A percentile compares a stretch with the other conserved stretches of the same genome.
Conservation (phyloP, 2,113 vertebrate genomes). For the Patagioenas fasciata region DNA sequence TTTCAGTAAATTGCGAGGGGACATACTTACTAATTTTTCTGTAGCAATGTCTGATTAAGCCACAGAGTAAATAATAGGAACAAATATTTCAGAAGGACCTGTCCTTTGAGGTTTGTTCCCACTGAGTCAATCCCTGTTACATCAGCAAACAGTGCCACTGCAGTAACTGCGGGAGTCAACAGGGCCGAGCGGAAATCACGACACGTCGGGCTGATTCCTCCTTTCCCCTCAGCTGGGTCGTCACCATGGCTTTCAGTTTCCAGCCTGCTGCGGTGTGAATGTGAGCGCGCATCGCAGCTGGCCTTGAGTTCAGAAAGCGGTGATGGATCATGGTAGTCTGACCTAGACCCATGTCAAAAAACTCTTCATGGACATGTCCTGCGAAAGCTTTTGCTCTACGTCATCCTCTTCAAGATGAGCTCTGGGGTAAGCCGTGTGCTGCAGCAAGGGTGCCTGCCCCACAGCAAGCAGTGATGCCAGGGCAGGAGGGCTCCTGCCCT, state of each 20-base stretch:
- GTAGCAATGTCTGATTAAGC: conserved; percentile 31
- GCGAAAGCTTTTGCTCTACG: not conserved
- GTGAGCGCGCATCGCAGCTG: not conserved
- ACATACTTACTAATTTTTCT: conserved; percentile 7
- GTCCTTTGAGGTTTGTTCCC: conserved; percentile 33
- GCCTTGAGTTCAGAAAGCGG: not conserved
- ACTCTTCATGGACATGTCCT: not conserved
- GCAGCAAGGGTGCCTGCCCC: not conserved
- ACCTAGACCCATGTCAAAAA: not conserved
- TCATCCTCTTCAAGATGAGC: not conserved
- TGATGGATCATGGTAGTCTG: not conserved
- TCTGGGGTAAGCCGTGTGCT: not conserved
- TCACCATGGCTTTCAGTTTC: not conserved
- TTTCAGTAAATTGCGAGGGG: conserved; percentile 1
- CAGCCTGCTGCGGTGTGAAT: not conserved
- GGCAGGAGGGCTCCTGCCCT: not conserved
- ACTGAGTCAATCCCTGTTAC: conserved; percentile 52
- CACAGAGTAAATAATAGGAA: conserved; percentile 42
- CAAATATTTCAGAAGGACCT: conserved; percentile 47
- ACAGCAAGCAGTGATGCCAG: not conserved
- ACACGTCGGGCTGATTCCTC: not conserved
- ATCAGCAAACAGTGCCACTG: conserved; percentile 12
- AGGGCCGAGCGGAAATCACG: not conserved
- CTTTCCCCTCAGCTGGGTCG: not conserved
- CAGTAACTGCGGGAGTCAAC: not conserved